Percentiles rank a stretch among this genome's conserved stretches.
phyloP scores from a whole-genome alignment of 2,888 invertebrate species.

The Dicyrtoma fusca region DNA sequence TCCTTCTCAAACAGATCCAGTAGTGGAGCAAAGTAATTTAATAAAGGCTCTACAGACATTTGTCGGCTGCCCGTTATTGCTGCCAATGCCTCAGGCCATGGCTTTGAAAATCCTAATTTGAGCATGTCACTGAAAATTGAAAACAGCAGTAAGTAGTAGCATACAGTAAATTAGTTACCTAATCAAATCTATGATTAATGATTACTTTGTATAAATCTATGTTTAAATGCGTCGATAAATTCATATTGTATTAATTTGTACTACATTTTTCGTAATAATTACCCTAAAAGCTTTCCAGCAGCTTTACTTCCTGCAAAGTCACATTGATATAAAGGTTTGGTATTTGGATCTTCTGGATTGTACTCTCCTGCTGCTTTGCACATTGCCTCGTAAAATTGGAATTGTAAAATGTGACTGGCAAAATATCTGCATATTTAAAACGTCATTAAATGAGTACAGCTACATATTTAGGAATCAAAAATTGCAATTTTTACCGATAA shows the following conservation, averaged over 20 bases:
- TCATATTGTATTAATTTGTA: background rate
- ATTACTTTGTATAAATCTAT: background rate
- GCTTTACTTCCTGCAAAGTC: conserved; percentile 61
- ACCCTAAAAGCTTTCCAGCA: conserved; percentile 61
- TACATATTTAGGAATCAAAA: too few relatives aligned
- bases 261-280: conserved; percentile 24
- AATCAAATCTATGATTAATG: conserved; percentile 36
- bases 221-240: background rate
- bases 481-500: too few relatives aligned
- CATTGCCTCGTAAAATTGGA: conserved; percentile 63
- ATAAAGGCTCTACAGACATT: conserved; percentile 59
- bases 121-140: conserved; percentile 59
- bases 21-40: conserved; percentile 60
- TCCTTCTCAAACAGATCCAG: conserved; percentile 51
- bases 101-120: conserved; percentile 61
- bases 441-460: too few relatives aligned
- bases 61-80: conserved; percentile 59
- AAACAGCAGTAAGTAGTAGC: conserved; percentile 41
- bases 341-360: conserved; percentile 55
- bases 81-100: conserved; percentile 61
- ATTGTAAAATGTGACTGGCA: conserved; percentile 60
- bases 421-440: too few relatives aligned
- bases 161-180: too few relatives aligned
- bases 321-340: conserved; percentile 61
- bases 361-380: conserved; percentile 60